These are phyloP conservation scores for Apis dorsata DNA, from an alignment of 1,140 invertebrate genomes.

Conservation along the genomic window DNA sequence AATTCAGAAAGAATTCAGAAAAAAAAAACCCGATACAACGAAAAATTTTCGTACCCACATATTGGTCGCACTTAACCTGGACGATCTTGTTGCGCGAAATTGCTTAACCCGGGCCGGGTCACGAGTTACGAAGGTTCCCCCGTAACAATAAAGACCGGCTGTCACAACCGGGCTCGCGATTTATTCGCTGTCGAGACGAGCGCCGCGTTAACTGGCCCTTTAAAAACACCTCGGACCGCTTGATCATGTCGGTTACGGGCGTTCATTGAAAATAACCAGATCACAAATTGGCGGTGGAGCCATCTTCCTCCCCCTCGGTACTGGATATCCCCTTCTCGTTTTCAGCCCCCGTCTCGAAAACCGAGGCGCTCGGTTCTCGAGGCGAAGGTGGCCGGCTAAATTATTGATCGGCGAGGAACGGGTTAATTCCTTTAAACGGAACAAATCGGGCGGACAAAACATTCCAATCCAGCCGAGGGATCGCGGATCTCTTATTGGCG, in stretches of 20 bases:
- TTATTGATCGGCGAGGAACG: slow-evolving; percentile 63
- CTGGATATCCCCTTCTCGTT: not conserved
- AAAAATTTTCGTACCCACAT: not conserved
- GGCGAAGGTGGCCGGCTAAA: slow-evolving; percentile 48
- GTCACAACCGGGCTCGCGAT: slow-evolving; percentile 22
- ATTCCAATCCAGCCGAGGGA: slow-evolving; percentile 43
- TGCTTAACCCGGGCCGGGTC: slow-evolving; percentile 9
- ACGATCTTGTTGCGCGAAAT: not conserved
- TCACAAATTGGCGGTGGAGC: slow-evolving; percentile 66
- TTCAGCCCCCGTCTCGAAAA: slow-evolving; percentile 23
- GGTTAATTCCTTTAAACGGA: slow-evolving; percentile 61
- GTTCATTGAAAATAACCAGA: slow-evolving; percentile 72
- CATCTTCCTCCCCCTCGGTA: slow-evolving; percentile 5
- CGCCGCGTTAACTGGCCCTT: slow-evolving; percentile 64
- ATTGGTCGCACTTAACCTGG: too few relatives aligned
- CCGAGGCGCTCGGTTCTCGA: slow-evolving; percentile 7
- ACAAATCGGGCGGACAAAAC: slow-evolving; percentile 64
- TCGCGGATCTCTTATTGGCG: slow-evolving; percentile 28
- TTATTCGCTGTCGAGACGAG: slow-evolving; percentile 48
- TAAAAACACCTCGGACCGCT: slow-evolving; percentile 63
- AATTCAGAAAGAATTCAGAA: too few relatives aligned
- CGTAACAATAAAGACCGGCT: slow-evolving; percentile 45
- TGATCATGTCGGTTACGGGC: slow-evolving; percentile 65
- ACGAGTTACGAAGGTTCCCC: slow-evolving; percentile 14
- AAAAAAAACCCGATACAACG: too few relatives aligned